Conservation (phyloP, 2,113 vertebrate genomes). For the Martes martes region DNA sequence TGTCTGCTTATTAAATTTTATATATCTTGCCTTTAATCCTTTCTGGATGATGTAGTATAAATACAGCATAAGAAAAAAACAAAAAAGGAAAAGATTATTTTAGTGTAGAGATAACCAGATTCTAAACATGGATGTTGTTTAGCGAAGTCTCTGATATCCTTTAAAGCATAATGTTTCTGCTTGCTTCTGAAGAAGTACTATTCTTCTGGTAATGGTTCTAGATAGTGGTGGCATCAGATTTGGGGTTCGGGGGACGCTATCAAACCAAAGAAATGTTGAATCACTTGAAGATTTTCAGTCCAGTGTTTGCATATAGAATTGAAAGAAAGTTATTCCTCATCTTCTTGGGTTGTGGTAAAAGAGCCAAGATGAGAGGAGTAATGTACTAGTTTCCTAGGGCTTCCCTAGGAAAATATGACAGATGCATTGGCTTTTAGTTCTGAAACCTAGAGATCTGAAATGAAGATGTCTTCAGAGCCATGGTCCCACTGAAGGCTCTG, state of each 20-base stretch:
- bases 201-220: background rate
- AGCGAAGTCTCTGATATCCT: background rate
- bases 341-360: background rate
- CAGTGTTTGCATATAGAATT: background rate
- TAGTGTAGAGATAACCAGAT: background rate
- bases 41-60: background rate
- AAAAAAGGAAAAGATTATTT: background rate
- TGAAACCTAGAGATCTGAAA: background rate
- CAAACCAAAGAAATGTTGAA: background rate
- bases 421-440: background rate
- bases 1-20: background rate
- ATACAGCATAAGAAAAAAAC: background rate
- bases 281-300: background rate
- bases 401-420: background rate
- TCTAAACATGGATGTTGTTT: background rate
- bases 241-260: background rate
- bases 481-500: background rate
- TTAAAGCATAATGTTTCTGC: background rate
- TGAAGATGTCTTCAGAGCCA: background rate
- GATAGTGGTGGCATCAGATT: background rate
- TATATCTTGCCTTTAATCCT: background rate
- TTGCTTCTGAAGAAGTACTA: background rate
- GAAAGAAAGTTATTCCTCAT: background rate
- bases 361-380: background rate
- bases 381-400: background rate